Base-by-base conservation (phyloP, 1,140 invertebrate genomes). In the Heliothis subflexa region DNA sequence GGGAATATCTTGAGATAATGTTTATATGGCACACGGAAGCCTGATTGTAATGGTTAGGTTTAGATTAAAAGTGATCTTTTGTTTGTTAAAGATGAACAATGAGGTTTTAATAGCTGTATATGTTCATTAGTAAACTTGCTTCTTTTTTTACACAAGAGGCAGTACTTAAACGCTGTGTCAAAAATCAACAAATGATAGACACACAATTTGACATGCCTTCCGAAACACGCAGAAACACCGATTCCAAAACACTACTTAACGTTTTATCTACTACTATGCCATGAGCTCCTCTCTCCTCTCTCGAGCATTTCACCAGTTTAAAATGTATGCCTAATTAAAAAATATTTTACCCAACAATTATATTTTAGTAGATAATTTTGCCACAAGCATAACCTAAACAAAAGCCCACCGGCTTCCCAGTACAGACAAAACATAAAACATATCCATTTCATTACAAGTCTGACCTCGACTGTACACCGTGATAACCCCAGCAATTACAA, bases 21-120 rank as follows among this genome's bases (percentile, higher is more conserved):
- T 75, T 64, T 18, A 75, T 64, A 75, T 75, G 73, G 73, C 5
- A 75, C 47, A 75, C 59, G 73, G 73, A 75, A 75, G 59, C 47
- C 47, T 50, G 72, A 74, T 75, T 33, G 59, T 75, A 62, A 75
- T 33, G 33, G 25, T 64, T 47, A 45, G 45, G 16, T 16, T 50
- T 73, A 55, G n/a, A 59, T 73, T 73, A 73, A 59, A 45, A 66
- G 61, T 66, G 18, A 18, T 47, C 62, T 66, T 47, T 66, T 47
- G 62, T 47, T 47, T 66, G 16, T 45, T 16, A 47, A 47, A 16
- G n/a, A 18, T 40, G 62, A 66, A 66, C 40, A 66, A 66, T 66
- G 18, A n/a, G 40, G 62, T 28, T 25, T 28, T 1, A 10, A 55
- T 55, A 40, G 33, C 0, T 18, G 16, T 16, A 18, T 0, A 16